Conservation (phyloP, 1,140 invertebrate genomes). For the Phthorimaea operculella region DNA sequence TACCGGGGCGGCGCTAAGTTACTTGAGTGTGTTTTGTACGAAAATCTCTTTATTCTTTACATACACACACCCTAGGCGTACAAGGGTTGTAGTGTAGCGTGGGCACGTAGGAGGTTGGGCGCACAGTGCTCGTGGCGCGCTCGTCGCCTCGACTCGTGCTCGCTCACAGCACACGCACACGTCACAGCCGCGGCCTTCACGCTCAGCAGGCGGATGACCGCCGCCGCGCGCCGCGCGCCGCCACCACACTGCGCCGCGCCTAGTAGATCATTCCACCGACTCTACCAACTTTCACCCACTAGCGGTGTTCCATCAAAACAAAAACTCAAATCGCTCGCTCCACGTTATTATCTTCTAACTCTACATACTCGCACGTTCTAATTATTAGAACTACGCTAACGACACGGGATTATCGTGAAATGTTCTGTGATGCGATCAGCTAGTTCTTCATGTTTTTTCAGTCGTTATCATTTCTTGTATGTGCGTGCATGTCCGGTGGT, state of each 20-base stretch:
- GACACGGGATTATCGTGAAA: background rate
- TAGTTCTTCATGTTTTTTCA: background rate
- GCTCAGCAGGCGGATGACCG: constrained; percentile 40
- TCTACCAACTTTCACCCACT: constrained; percentile 30
- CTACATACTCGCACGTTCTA: constrained; percentile 1
- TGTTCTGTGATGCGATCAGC: background rate
- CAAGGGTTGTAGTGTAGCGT: background rate
- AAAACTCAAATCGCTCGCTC: constrained; percentile 12
- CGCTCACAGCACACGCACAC: too few relatives aligned
- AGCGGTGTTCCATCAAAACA: constrained; percentile 26
- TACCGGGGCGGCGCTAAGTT: too few relatives aligned
- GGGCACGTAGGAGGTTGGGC: background rate
- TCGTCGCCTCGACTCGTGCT: background rate
- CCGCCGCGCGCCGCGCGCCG: constrained; percentile 18
- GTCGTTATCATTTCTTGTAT: constrained; percentile 16
- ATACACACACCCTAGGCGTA: too few relatives aligned
- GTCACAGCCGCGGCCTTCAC: constrained; percentile 27
- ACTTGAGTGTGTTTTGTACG: too few relatives aligned
- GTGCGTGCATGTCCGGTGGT: constrained; percentile 24
- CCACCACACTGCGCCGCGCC: background rate
- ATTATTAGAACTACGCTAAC: background rate
- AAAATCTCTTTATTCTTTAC: too few relatives aligned
- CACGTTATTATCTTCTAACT: constrained; percentile 3
- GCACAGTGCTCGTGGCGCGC: background rate
- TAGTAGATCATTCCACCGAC: too few relatives aligned